Conservation (phyloP, 1,140 invertebrate species). For the Aricia agestis region DNA sequence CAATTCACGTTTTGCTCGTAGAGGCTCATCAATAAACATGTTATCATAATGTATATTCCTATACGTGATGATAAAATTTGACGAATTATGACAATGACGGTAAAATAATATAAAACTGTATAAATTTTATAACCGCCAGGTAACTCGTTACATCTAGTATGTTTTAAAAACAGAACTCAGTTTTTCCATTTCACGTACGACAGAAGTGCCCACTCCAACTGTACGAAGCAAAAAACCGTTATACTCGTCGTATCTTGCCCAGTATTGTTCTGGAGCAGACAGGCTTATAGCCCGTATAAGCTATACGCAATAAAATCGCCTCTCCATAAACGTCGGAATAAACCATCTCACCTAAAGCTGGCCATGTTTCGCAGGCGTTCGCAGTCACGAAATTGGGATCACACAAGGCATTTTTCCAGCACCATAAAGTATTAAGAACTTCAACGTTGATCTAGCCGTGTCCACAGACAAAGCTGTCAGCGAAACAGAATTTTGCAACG, state of each 20-base stretch:
- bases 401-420: not conserved
- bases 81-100: too few relatives aligned
- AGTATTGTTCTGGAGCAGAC: not conserved
- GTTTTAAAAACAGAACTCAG: not conserved
- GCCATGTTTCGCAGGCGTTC: not conserved
- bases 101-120: too few relatives aligned
- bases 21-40: too few relatives aligned
- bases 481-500: too few relatives aligned
- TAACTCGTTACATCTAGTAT: not conserved
- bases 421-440: not conserved
- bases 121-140: too few relatives aligned
- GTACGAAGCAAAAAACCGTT: not conserved
- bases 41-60: too few relatives aligned
- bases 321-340: conserved; percentile 5
- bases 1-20: too few relatives aligned
- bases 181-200: not conserved
- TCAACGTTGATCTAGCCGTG: too few relatives aligned
- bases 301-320: not conserved
- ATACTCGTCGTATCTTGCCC: not conserved
- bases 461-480: too few relatives aligned
- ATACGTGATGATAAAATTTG: too few relatives aligned
- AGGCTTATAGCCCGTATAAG: not conserved
- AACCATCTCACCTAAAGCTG: not conserved
- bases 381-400: not conserved
- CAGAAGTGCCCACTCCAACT: not conserved